Percentiles rank a stretch among this genome's conserved stretches.
Evolutionary conservation across 2,797 vertebrate genomes (phyloP).

Genomic region (Megaceryle alcyon): DNA sequence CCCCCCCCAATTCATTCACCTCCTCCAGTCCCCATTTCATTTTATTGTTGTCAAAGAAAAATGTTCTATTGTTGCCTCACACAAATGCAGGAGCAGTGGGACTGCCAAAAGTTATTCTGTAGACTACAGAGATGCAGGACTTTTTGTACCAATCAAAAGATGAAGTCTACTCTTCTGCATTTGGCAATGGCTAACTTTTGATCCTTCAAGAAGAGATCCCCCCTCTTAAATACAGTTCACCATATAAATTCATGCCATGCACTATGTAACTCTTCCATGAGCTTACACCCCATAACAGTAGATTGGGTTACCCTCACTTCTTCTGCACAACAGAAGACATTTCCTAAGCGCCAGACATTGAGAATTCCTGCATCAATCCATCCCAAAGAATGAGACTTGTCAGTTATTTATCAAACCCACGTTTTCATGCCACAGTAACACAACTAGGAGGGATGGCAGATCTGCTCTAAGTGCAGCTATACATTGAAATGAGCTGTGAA

Average conservation of each 20-base stretch:
- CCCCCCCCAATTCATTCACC: not conserved
- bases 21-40: not conserved
- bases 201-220: not conserved
- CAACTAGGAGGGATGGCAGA: constrained; percentile 35
- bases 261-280: not conserved
- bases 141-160: not conserved
- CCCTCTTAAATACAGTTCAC: not conserved
- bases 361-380: not conserved
- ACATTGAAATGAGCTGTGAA: not conserved
- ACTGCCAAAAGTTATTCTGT: not conserved
- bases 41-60: not conserved
- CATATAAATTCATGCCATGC: not conserved
- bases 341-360: not conserved
- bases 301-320: not conserved
- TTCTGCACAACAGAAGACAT: not conserved
- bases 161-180: not conserved
- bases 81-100: not conserved
- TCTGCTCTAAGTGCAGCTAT: constrained; percentile 48
- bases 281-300: not conserved
- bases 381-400: not conserved
- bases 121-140: not conserved
- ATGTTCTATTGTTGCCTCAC: not conserved
- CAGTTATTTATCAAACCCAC: constrained; percentile 20
- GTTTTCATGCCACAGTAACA: not conserved
- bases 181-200: not conserved